phyloP scores from a whole-genome alignment of 2,797 vertebrate species.

The Columba guinea region DNA sequence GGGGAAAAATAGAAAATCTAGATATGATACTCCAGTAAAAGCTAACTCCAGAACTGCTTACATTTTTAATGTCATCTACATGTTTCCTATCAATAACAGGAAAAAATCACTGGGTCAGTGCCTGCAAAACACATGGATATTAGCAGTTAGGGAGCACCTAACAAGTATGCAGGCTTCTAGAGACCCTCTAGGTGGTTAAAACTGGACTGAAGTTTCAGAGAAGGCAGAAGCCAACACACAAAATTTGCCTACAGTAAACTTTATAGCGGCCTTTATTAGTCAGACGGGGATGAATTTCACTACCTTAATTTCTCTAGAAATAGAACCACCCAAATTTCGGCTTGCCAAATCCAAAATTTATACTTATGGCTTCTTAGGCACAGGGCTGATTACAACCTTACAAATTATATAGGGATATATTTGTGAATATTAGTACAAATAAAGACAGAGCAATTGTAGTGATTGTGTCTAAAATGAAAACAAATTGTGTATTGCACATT shows the following conservation, averaged over 20 bases:
- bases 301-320: background rate
- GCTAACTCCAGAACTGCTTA: background rate
- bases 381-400: background rate
- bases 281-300: background rate
- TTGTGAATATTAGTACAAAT: background rate
- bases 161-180: background rate
- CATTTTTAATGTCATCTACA: background rate
- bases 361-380: background rate
- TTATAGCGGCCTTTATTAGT: background rate
- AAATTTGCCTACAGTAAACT: background rate
- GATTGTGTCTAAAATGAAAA: background rate
- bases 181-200: background rate
- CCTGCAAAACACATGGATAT: background rate
- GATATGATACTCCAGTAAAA: background rate
- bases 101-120: background rate
- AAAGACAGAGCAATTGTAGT: background rate
- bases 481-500: background rate
- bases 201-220: background rate
- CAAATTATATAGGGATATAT: background rate
- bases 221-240: background rate
- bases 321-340: background rate
- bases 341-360: background rate
- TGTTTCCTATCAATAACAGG: background rate
- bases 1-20: background rate
- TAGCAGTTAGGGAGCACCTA: background rate